phyloP scores from a whole-genome alignment of 2,797 vertebrate species.

The Hemitrygon akajei region DNA sequence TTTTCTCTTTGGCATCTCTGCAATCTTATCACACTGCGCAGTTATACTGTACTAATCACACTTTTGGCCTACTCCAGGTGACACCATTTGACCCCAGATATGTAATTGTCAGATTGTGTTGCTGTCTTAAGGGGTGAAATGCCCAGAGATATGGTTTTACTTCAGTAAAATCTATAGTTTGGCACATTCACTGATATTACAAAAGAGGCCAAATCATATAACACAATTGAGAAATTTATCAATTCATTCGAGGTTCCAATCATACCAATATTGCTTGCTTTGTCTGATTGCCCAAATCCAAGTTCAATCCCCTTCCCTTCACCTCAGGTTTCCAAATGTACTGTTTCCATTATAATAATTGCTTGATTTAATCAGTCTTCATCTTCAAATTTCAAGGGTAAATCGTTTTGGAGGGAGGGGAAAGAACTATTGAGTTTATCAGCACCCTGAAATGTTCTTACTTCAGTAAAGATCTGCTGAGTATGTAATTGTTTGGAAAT shows the following conservation, averaged over 20 bases:
- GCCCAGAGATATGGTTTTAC: background rate
- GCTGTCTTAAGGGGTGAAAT: background rate
- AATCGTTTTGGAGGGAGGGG: too few species aligned
- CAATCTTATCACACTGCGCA: background rate
- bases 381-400: too few species aligned
- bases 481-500: too few species aligned
- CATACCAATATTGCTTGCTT: background rate
- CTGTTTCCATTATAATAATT: too few species aligned
- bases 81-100: background rate
- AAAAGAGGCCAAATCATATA: background rate
- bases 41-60: background rate
- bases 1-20: background rate
- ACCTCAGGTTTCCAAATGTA: background rate
- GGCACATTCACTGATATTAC: background rate
- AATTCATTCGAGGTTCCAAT: background rate
- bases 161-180: background rate
- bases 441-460: too few species aligned
- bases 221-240: background rate
- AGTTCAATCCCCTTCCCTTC: background rate
- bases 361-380: too few species aligned
- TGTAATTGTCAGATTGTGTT: background rate
- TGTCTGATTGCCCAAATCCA: background rate
- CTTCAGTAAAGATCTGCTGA: too few species aligned
- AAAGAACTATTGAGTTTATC: too few species aligned
- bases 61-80: background rate